Base-by-base conservation (phyloP, 1,140 invertebrate species). In the Apis laboriosa region DNA sequence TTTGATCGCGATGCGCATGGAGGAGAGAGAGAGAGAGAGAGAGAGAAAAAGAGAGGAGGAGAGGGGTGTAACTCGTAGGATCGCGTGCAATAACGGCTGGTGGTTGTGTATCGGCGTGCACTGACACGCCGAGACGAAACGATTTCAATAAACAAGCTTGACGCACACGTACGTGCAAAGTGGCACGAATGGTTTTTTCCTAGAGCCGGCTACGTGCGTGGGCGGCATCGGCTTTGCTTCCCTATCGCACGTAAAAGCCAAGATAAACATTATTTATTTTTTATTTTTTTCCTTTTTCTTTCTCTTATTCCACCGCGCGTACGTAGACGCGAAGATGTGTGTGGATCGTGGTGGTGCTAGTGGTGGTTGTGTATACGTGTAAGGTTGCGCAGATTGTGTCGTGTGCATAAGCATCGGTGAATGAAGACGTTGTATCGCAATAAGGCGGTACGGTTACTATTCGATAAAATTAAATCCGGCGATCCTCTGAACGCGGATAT, bases 181-280 rank as follows among this genome's bases (percentile, higher is more conserved):
- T 78, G 81, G 76, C 81, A 83, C 81, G 81, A 83, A 83, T 78
- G 81, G 49, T 71, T 83, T 83, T 83, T 83, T 77, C 67, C 80
- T 68, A 77, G 81, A 78, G 56, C 1, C 66, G 49, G 64, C 55
- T 83, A 83, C 75, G 81, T 83, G 76, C 81, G 81, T 83, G 76
- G 81, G 81, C 81, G 76, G 51, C 64, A 67, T 56, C 81, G 67
- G 56, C 58, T 63, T 71, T 64, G 75, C 75, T 72, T 78, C 75
- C 81, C 81, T 83, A 78, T 83, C 81, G 81, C 81, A 83, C 81
- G 81, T 83, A 83, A 78, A 78, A 66, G 56, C 81, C 66, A 56
- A 78, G 81, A 83, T 77, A 83, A 78, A 83, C 67, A 49, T 83
- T 83, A 82, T 82, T 82, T 81, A 68, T 58, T 60, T 75, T 70